These are phyloP conservation scores for Piliocolobus tephrosceles DNA, from an alignment of 2,113 vertebrate genomes.

Conservation along the genomic window DNA sequence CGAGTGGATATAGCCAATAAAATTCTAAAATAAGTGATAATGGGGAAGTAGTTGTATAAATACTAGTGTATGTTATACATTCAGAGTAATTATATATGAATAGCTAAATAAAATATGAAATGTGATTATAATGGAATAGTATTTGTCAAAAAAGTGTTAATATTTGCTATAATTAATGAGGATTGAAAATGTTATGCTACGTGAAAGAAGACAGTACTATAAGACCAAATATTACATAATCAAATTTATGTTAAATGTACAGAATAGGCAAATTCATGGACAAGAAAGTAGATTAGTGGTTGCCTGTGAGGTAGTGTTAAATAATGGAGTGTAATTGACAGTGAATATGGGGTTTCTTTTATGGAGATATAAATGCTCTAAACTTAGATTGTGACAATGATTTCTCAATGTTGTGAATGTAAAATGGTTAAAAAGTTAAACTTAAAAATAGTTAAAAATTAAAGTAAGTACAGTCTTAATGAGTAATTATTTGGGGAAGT, in stretches of 20 bases:
- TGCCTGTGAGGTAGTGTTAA: background rate
- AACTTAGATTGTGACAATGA: background rate
- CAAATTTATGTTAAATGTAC: background rate
- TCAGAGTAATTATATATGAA: background rate
- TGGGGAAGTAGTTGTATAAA: background rate
- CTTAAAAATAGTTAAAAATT: background rate
- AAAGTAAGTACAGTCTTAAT: background rate
- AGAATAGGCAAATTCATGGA: background rate
- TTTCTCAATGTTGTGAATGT: background rate
- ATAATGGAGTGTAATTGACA: background rate
- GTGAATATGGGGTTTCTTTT: background rate
- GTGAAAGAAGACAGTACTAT: background rate
- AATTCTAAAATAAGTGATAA: background rate
- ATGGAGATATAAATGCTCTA: background rate
- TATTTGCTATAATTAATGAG: background rate
- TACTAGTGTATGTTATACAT: background rate
- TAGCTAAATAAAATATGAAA: background rate
- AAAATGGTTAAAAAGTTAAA: background rate
- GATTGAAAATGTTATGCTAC: background rate
- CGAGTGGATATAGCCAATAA: background rate
- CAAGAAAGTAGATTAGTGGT: background rate
- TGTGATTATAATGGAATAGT: background rate
- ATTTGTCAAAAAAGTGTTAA: background rate
- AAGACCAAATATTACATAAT: background rate
- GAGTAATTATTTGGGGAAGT: background rate